Conservation (phyloP, 2,888 invertebrate genomes). For the Agriopis leucophaearia region DNA sequence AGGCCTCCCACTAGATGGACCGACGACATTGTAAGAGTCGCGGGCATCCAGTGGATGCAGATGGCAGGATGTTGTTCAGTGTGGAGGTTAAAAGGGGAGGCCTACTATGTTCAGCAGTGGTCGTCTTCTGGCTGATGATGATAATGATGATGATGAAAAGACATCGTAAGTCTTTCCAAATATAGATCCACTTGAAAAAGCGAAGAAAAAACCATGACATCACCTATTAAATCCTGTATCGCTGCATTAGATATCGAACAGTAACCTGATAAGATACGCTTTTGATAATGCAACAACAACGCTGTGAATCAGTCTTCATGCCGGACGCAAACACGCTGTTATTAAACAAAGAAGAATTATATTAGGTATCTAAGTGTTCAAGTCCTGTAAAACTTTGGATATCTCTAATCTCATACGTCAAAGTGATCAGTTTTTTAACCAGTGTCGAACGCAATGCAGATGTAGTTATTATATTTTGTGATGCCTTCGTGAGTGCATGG, state of each 20-base stretch:
- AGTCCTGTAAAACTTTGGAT: constrained; percentile 10
- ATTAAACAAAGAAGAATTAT: constrained; percentile 24
- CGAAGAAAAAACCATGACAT: constrained; percentile 26
- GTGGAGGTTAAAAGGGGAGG: no score
- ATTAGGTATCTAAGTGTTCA: constrained; percentile 6
- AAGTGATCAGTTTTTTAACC: constrained; percentile 8
- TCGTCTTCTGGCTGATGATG: no score
- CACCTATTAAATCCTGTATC: constrained; percentile 30
- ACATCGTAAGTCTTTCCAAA: constrained; percentile 14
- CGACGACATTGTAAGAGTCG: no score
- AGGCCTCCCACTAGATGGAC: no score
- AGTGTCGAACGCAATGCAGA: constrained; percentile 6
- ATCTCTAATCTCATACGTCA: constrained; percentile 13
- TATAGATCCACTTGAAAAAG: constrained; percentile 6
- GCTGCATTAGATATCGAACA: constrained; percentile 34
- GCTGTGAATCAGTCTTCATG: constrained; percentile 20
- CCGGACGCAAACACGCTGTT: constrained; percentile 15
- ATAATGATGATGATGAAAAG: no score
- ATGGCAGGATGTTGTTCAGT: no score
- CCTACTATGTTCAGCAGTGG: no score
- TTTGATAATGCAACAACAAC: constrained; percentile 22
- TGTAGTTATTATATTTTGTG: background rate
- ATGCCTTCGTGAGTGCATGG: background rate
- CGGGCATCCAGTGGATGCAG: no score
- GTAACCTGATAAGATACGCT: constrained; percentile 26